These are phyloP conservation scores for Xenopus laevis DNA, from an alignment of 2,113 vertebrate genomes.

Conservation along the genomic window DNA sequence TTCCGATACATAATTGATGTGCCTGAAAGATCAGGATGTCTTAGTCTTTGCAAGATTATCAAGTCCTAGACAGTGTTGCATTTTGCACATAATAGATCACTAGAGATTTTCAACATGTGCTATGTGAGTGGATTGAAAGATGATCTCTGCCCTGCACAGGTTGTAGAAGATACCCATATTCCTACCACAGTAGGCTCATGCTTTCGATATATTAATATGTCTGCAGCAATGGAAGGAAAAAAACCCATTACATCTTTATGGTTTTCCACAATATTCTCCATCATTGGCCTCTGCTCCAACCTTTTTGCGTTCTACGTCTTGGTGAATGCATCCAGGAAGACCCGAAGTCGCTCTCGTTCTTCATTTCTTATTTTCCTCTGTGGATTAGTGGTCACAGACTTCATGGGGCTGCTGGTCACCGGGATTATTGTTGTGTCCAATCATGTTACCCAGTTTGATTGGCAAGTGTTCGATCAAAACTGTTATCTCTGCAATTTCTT, in stretches of 20 bases:
- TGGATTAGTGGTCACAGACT: conserved; percentile 86
- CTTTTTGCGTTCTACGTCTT: conserved; percentile 83
- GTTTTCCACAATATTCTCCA: conserved; percentile 71
- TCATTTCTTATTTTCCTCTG: conserved; percentile 87
- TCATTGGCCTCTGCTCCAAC: conserved; percentile 83
- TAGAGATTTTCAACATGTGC: conserved; percentile 4
- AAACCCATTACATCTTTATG: conserved; percentile 64
- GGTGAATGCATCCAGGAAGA: conserved; percentile 66
- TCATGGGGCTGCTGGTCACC: conserved; percentile 85
- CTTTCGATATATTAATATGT: conserved; percentile 51
- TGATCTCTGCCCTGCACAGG: conserved; percentile 9
- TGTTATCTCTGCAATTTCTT: conserved; percentile 91
- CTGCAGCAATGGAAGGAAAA: background rate
- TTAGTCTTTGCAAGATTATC: no score
- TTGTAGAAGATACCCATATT: background rate
- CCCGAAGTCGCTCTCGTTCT: conserved; percentile 66
- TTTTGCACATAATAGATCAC: no score
- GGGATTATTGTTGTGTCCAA: conserved; percentile 79
- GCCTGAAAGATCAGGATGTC: no score
- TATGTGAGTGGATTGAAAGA: background rate
- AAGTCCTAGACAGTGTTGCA: no score
- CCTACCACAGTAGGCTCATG: background rate
- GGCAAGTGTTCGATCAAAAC: conserved; percentile 68
- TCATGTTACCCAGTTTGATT: conserved; percentile 69
- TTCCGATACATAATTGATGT: no score